Percentiles rank a stretch among this genome's conserved stretches.
Conservation (phyloP, 2,797 vertebrate species). For the Poecile montanus region DNA sequence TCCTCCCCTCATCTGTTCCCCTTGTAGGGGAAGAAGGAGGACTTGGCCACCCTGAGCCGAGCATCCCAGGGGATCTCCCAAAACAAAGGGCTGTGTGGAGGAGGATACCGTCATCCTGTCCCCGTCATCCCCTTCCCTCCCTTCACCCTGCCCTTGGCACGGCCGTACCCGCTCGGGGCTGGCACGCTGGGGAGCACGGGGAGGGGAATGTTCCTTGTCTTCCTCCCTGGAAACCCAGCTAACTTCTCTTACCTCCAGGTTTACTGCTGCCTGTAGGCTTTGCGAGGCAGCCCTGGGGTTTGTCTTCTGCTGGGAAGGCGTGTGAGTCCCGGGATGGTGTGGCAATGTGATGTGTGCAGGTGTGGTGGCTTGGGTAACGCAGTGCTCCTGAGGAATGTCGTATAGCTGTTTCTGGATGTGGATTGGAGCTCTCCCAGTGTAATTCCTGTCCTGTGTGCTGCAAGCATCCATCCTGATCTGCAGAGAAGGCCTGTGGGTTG, state of each 20-base stretch:
- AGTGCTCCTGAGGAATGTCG: rapidly evolving
- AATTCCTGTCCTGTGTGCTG: not conserved
- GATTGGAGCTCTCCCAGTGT: rapidly evolving
- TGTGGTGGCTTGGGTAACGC: not conserved
- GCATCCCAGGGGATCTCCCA: not conserved
- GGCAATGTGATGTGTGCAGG: rapidly evolving
- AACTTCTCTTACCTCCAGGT: not conserved
- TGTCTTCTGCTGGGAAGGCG: not conserved
- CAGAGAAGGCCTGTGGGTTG: not conserved
- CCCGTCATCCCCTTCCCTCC: not conserved
- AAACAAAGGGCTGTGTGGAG: constrained; percentile 17
- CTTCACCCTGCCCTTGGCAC: not conserved
- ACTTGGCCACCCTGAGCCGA: not conserved
- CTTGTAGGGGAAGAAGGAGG: constrained; percentile 54
- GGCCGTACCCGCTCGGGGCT: rapidly evolving
- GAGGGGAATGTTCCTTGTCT: not conserved
- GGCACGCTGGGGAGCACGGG: rapidly evolving
- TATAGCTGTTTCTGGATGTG: not conserved
- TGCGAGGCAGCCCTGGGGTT: not conserved
- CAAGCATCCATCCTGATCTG: not conserved
- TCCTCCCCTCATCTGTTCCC: constrained; percentile 17
- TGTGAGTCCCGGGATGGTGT: not conserved
- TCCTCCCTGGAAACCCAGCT: not conserved
- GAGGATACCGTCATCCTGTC: not conserved
- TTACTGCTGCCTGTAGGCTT: not conserved